Percentiles rank a stretch among this genome's conserved stretches.
These are phyloP conservation scores for Neodiprion lecontei DNA, from an alignment of 1,140 invertebrate species.

Conservation along the genomic window DNA sequence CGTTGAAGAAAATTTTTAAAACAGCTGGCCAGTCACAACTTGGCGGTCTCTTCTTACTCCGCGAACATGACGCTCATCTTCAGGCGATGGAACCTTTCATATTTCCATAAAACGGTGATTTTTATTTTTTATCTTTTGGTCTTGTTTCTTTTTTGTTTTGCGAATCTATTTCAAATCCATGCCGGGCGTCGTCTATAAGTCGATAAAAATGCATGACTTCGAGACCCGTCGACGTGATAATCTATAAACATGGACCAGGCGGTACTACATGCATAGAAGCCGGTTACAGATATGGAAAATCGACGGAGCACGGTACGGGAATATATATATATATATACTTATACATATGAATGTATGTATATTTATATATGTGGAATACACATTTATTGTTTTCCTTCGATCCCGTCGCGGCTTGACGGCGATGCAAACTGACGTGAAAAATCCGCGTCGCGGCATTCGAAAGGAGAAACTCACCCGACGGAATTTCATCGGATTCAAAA, in stretches of 20 bases:
- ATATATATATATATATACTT: not conserved
- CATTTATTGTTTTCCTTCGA: not conserved
- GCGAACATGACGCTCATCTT: no score
- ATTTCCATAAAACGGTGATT: not conserved
- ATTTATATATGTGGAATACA: no score
- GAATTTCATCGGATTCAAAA: conserved; percentile 7
- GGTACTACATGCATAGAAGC: not conserved
- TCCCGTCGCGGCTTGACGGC: not conserved
- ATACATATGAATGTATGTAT: no score
- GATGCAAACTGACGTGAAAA: not conserved
- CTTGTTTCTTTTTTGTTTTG: no score
- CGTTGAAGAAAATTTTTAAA: no score
- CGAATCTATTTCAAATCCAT: not conserved
- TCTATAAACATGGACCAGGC: not conserved
- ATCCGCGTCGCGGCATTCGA: not conserved
- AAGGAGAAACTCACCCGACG: not conserved
- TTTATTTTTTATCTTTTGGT: no score
- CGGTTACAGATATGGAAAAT: not conserved
- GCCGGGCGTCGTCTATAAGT: not conserved
- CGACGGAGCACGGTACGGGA: not conserved
- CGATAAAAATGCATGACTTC: not conserved
- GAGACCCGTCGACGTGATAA: no score
- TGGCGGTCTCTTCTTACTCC: no score
- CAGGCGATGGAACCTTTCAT: not conserved
- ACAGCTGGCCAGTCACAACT: no score